phyloP scores from a whole-genome alignment of 2,797 vertebrate species.

The Natrix natrix region DNA sequence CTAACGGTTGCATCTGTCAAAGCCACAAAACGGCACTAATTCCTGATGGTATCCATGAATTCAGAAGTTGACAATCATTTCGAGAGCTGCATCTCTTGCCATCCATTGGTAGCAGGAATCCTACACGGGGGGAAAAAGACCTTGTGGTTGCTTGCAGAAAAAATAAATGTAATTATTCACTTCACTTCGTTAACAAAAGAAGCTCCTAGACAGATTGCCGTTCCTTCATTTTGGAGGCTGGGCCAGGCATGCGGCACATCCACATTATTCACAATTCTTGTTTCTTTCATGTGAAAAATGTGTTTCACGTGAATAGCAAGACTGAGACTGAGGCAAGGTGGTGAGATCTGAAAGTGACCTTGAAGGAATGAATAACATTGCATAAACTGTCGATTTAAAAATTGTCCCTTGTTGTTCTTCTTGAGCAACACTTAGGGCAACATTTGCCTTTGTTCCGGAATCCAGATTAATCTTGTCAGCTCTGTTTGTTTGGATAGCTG shows the following conservation, averaged over 20 bases:
- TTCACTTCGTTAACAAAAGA: no score
- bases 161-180: background rate
- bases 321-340: no score
- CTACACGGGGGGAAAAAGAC: background rate
- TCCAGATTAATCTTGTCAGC: background rate
- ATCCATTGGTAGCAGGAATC: rapidly evolving
- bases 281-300: no score
- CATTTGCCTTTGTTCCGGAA: background rate
- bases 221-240: no score
- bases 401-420: background rate
- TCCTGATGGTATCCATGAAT: rapidly evolving
- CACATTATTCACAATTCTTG: no score
- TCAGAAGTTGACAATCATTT: background rate
- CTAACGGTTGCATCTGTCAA: background rate
- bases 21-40: background rate
- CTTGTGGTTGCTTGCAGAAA: background rate
- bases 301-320: no score
- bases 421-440: background rate
- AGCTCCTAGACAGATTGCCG: no score
- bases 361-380: background rate
- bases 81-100: background rate
- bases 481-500: background rate
- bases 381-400: background rate
- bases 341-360: background rate
- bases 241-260: no score